A percentile compares a stretch with the other conserved stretches of the same genome.
phyloP scores from a whole-genome alignment of 1,140 invertebrate species.

The Thaumetopoea pityocampa region DNA sequence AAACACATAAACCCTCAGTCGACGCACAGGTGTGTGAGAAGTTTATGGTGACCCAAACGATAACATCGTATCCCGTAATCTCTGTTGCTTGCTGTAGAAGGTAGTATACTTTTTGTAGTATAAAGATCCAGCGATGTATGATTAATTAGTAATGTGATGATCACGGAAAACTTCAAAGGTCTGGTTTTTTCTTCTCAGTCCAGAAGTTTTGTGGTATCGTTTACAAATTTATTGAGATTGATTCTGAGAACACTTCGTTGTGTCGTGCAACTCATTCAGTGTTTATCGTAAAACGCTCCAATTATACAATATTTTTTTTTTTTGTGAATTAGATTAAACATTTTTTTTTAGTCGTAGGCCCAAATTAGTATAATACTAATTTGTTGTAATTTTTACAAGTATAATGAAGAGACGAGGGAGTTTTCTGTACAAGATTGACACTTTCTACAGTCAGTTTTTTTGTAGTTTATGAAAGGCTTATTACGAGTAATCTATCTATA shows the following conservation, averaged over 20 bases:
- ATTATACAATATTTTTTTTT: conserved; percentile 50
- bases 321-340: conserved; percentile 17
- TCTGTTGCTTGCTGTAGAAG: conserved; percentile 7
- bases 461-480: too few species aligned
- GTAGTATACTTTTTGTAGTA: too few species aligned
- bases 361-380: conserved; percentile 14
- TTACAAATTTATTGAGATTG: conserved; percentile 66
- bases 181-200: conserved; percentile 36
- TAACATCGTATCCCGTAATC: too few species aligned
- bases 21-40: conserved; percentile 47
- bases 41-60: conserved; percentile 15
- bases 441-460: too few species aligned
- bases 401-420: too few species aligned
- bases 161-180: conserved; percentile 4
- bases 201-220: conserved; percentile 70
- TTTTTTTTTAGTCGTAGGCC: conserved; percentile 10
- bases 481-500: too few species aligned
- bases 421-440: too few species aligned
- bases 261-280: conserved; percentile 47
- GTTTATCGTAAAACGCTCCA: conserved; percentile 52
- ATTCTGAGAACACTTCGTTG: conserved; percentile 59
- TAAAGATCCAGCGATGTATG: conserved; percentile 13
- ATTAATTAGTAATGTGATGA: not conserved
- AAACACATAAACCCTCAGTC: conserved; percentile 58
- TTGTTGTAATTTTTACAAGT: conserved; percentile 4